Percentiles rank a stretch among this genome's conserved stretches.
Conservation (phyloP, 2,888 invertebrate genomes). For the Hartigia nigra region DNA sequence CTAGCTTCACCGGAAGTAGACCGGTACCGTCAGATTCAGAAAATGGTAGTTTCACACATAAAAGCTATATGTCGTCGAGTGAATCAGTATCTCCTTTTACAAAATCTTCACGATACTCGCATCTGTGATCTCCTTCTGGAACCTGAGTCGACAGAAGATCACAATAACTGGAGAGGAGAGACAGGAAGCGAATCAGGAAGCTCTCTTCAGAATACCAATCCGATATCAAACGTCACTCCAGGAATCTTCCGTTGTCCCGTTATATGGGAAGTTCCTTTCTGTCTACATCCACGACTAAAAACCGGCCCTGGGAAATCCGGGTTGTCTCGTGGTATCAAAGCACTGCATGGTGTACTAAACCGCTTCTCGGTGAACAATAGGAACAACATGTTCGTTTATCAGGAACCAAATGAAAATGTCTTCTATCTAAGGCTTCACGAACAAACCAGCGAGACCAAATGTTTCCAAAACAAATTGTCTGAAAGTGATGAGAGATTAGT, state of each 20-base stretch:
- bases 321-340: slow-evolving; percentile 73
- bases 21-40: slow-evolving; percentile 68
- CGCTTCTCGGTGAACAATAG: slow-evolving; percentile 79
- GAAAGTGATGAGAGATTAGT: slow-evolving; percentile 62
- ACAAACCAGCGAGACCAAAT: slow-evolving; percentile 58
- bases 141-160: slow-evolving; percentile 70
- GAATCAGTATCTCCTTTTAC: slow-evolving; percentile 77
- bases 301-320: slow-evolving; percentile 72
- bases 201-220: slow-evolving; percentile 35
- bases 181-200: slow-evolving; percentile 38
- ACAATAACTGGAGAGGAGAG: slow-evolving; percentile 49
- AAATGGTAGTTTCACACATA: slow-evolving; percentile 69
- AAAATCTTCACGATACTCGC: slow-evolving; percentile 75
- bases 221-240: slow-evolving; percentile 67
- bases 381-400: slow-evolving; percentile 82
- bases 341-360: slow-evolving; percentile 74
- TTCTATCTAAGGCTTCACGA: slow-evolving; percentile 70
- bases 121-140: slow-evolving; percentile 76
- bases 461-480: slow-evolving; percentile 58
- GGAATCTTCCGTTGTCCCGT: slow-evolving; percentile 80
- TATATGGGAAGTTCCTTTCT: slow-evolving; percentile 78
- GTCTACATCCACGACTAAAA: slow-evolving; percentile 78
- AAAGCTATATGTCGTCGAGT: slow-evolving; percentile 73
- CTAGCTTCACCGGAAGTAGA: slow-evolving; percentile 68
- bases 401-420: slow-evolving; percentile 73